Percentiles rank a stretch among this genome's conserved stretches.
phyloP scores from a whole-genome alignment of 1,140 invertebrate genomes.

The Cotesia vestalis region DNA sequence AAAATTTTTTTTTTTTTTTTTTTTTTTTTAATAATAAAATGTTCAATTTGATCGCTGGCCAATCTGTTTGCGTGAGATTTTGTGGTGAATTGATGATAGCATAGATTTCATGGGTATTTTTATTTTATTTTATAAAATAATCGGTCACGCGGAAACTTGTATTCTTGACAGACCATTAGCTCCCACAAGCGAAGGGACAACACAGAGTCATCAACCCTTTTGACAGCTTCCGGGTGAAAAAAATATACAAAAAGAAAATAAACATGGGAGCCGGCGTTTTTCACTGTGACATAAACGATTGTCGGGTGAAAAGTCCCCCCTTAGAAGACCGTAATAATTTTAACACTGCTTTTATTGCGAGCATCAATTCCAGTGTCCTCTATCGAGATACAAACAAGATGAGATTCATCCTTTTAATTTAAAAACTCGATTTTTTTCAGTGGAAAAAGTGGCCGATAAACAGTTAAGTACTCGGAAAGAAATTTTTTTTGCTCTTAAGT shows the following conservation, averaged over 20 bases:
- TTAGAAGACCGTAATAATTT: slow-evolving; percentile 2
- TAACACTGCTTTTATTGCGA: not conserved
- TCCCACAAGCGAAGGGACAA: slow-evolving; percentile 7
- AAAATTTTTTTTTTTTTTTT: too few species aligned
- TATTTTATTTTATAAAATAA: slow-evolving; percentile 9
- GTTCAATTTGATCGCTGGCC: not conserved
- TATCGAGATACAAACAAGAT: too few species aligned
- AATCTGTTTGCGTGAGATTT: not conserved
- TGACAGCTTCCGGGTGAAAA: slow-evolving; percentile 9
- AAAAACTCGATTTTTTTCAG: too few species aligned
- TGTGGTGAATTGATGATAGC: slow-evolving; percentile 6
- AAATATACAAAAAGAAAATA: too few species aligned
- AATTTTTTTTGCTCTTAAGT: too few species aligned
- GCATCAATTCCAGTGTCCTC: not conserved
- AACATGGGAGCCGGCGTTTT: not conserved
- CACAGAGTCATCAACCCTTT: slow-evolving; percentile 15
- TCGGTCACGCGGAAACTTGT: slow-evolving; percentile 6
- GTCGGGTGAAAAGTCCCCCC: not conserved
- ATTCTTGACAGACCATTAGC: slow-evolving; percentile 38
- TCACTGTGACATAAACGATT: not conserved
- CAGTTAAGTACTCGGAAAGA: too few species aligned
- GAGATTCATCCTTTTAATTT: too few species aligned
- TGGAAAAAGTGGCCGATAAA: too few species aligned
- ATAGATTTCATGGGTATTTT: not conserved
- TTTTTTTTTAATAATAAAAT: too few species aligned